Conservation (phyloP, 2,888 invertebrate species). For the Drosophila cognata region DNA sequence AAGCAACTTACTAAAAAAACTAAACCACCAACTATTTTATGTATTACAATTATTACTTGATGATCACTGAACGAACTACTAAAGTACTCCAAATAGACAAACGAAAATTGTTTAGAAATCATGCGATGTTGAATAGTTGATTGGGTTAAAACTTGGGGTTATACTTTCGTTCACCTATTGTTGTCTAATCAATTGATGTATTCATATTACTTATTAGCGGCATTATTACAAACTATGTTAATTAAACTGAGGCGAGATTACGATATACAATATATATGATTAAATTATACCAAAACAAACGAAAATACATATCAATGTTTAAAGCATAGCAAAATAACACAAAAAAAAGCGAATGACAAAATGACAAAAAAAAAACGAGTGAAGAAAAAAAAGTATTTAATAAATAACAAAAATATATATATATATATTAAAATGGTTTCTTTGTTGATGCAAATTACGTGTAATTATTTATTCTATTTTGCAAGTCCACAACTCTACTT, state of each 20-base stretch:
- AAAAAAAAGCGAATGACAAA: constrained; percentile 1
- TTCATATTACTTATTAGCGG: constrained; percentile 58
- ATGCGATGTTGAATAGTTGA: constrained; percentile 44
- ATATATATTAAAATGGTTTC: constrained; percentile 83
- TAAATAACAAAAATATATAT: constrained; percentile 81
- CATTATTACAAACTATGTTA: constrained; percentile 62
- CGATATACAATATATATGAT: constrained; percentile 63
- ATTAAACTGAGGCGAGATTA: constrained; percentile 46
- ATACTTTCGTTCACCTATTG: constrained; percentile 54
- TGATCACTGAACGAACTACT: constrained; percentile 35
- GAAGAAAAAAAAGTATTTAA: constrained; percentile 73
- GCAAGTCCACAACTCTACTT: constrained; percentile 11
- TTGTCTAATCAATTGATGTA: constrained; percentile 62
- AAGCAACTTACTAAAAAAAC: constrained; percentile 60
- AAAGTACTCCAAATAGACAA: constrained; percentile 14
- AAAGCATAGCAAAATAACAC: constrained; percentile 54
- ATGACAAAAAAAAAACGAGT: constrained; percentile 42
- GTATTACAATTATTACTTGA: constrained; percentile 51
- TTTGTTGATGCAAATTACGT: constrained; percentile 77
- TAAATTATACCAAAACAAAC: constrained; percentile 47
- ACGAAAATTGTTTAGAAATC: constrained; percentile 3
- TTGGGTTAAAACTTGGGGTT: constrained; percentile 37
- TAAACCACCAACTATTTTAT: constrained; percentile 77
- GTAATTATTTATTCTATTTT: constrained; percentile 64
- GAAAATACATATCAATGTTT: constrained; percentile 72